These are phyloP conservation scores for Drosophila orena DNA, from an alignment of 1,140 invertebrate genomes.

Conservation along the genomic window DNA sequence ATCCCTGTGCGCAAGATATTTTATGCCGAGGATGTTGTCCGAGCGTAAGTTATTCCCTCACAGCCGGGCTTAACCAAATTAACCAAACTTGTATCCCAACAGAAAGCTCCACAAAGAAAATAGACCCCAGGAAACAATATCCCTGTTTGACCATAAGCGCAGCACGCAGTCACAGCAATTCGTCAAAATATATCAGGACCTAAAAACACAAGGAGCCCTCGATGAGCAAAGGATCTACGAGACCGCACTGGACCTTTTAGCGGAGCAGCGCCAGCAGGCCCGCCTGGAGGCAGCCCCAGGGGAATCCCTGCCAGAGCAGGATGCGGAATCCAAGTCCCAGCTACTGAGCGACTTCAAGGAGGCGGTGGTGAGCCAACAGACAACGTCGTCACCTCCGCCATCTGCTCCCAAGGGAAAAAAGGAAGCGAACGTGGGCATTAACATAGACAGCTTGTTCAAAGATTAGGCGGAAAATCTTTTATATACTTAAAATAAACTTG, in stretches of 20 bases:
- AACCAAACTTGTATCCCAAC: neutral
- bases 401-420: constrained; percentile 41
- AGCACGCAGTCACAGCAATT: constrained; percentile 87
- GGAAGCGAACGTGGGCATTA: constrained; percentile 49
- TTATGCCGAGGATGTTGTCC: constrained; percentile 93
- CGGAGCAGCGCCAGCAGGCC: constrained; percentile 65
- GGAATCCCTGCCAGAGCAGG: constrained; percentile 16
- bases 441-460: constrained; percentile 72
- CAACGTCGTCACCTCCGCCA: neutral
- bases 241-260: constrained; percentile 84
- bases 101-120: constrained; percentile 88
- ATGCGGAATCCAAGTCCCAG: constrained; percentile 23
- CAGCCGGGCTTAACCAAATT: too few relatives aligned
- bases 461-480: constrained; percentile 50
- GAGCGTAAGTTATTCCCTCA: constrained; percentile 89
- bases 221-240: constrained; percentile 85
- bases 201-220: constrained; percentile 85
- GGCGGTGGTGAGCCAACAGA: constrained; percentile 36
- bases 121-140: constrained; percentile 85
- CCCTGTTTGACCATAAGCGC: constrained; percentile 85
- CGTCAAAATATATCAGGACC: constrained; percentile 86
- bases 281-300: constrained; percentile 26
- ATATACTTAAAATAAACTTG: constrained; percentile 54
- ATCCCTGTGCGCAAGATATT: constrained; percentile 89
- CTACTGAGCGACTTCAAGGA: constrained; percentile 64